Percentiles rank a stretch among this genome's conserved stretches.
Conservation (phyloP, 2,797 vertebrate species). For the Micromesistius poutassou region DNA sequence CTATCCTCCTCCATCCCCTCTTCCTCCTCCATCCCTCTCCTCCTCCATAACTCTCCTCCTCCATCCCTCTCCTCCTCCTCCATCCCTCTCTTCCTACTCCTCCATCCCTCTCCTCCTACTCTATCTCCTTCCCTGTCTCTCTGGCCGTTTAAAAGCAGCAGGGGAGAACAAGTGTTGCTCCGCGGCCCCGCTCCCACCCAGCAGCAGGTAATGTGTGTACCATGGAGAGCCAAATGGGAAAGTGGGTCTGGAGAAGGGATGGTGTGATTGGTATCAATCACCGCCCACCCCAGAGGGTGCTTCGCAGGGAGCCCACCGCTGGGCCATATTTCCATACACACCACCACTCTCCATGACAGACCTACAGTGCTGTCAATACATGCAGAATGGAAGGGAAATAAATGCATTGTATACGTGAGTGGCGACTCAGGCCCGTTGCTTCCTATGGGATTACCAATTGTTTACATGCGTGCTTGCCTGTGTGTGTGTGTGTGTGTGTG, state of each 20-base stretch:
- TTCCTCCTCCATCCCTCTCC: too few species aligned
- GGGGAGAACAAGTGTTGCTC: not conserved
- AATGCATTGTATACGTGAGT: constrained; percentile 10
- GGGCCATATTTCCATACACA: constrained; percentile 24
- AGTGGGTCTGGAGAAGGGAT: constrained; percentile 31
- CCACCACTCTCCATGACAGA: constrained; percentile 11
- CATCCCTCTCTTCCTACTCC: too few species aligned
- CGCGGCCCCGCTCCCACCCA: not conserved
- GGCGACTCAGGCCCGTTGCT: not conserved
- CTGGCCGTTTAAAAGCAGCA: not conserved
- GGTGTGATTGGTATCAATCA: constrained; percentile 37
- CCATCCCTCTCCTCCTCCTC: too few species aligned
- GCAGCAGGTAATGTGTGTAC: not conserved
- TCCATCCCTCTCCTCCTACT: too few species aligned
- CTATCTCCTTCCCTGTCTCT: too few species aligned
- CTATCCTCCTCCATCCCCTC: too few species aligned
- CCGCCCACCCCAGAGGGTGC: constrained; percentile 40
- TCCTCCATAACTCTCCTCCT: too few species aligned
- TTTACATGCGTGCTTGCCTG: not conserved
- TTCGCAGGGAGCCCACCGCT: constrained; percentile 34
- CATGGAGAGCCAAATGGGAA: constrained; percentile 47
- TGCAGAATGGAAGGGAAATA: constrained; percentile 46
- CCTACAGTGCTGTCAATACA: constrained; percentile 35
- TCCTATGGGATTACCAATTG: not conserved
- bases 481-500: constrained; percentile 10